A percentile compares a stretch with the other conserved stretches of the same genome.
phyloP scores from a whole-genome alignment of 2,888 invertebrate species.

The Neoaliturus tenellus region DNA sequence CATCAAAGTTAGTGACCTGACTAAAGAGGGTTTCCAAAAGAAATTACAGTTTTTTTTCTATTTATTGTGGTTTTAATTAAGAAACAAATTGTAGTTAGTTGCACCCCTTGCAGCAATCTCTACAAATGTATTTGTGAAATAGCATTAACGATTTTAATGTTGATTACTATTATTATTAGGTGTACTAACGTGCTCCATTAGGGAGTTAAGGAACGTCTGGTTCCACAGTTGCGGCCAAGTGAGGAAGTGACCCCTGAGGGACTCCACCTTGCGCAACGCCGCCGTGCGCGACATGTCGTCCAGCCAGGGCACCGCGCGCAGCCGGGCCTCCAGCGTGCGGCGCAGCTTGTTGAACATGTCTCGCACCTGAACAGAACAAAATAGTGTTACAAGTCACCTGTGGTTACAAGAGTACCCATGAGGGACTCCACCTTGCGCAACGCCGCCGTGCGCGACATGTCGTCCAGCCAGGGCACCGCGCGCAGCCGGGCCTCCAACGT shows the following conservation, averaged over 20 bases:
- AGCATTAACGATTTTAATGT: too few relatives aligned
- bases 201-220: conserved; percentile 64
- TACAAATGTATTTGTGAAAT: too few relatives aligned
- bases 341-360: conserved; percentile 72
- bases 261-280: conserved; percentile 72
- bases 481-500: conserved; percentile 68
- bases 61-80: too few relatives aligned
- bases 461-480: conserved; percentile 73
- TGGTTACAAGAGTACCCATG: too few relatives aligned
- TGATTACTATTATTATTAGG: too few relatives aligned
- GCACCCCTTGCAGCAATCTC: too few relatives aligned
- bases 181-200: conserved; percentile 55
- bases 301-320: conserved; percentile 72
- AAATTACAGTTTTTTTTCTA: too few relatives aligned
- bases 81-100: too few relatives aligned
- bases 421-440: conserved; percentile 72
- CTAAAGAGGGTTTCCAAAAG: too few relatives aligned
- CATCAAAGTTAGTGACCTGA: too few relatives aligned
- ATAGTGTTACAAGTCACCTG: too few relatives aligned
- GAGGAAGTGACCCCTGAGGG: conserved; percentile 72
- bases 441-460: conserved; percentile 72
- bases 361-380: conserved; percentile 38
- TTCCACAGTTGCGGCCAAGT: conserved; percentile 72
- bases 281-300: conserved; percentile 72
- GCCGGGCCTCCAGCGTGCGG: conserved; percentile 67